phyloP scores from a whole-genome alignment of 2,797 vertebrate species.

The Liparis tanakae region DNA sequence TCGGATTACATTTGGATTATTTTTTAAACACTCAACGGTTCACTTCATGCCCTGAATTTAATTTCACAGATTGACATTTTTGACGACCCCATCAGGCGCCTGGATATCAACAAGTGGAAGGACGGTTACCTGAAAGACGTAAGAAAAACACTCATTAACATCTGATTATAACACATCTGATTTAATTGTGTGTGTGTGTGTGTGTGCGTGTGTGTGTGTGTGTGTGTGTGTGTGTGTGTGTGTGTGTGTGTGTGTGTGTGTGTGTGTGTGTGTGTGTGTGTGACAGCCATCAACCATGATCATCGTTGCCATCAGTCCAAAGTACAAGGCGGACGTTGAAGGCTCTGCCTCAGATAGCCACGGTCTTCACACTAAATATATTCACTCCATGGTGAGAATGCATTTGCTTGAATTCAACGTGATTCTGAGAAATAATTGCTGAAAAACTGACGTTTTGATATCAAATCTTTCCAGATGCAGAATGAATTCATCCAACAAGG shows the following conservation, averaged over 20 bases:
- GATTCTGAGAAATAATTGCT: neutral
- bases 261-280: neutral
- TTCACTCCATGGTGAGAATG: conserved; percentile 89
- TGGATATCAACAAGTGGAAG: conserved; percentile 91
- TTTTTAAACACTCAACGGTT: neutral
- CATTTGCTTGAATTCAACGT: neutral
- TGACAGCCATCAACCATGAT: conserved; percentile 88
- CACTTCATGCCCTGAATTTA: neutral
- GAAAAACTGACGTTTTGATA: neutral
- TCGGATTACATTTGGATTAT: neutral
- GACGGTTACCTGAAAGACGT: conserved; percentile 90
- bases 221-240: neutral
- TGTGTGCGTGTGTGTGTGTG: neutral
- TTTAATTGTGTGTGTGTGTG: neutral
- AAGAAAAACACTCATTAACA: conserved; percentile 61
- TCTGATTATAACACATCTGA: neutral
- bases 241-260: neutral
- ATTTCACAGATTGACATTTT: conserved; percentile 87
- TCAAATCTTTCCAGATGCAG: conserved; percentile 85
- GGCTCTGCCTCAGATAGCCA: conserved; percentile 84
- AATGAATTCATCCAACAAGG: conserved; percentile 93
- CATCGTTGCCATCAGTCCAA: conserved; percentile 93
- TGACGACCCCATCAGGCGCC: conserved; percentile 84
- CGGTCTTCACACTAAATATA: conserved; percentile 90
- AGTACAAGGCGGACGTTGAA: conserved; percentile 91